Conservation (phyloP, 92 coral and sea anemone genomes). For the Paragorgia papillata region DNA sequence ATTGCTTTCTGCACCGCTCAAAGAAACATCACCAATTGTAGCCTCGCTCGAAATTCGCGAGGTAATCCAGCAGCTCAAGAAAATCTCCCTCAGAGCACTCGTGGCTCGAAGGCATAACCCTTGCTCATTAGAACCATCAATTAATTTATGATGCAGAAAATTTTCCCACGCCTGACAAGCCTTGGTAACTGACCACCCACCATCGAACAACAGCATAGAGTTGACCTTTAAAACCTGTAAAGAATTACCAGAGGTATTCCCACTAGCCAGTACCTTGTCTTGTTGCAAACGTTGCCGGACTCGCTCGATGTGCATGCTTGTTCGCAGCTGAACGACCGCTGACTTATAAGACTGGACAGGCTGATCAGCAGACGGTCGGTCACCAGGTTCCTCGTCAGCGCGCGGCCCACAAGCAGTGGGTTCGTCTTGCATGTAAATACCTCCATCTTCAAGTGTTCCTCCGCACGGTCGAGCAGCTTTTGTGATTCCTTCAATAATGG, state of each 20-base stretch:
- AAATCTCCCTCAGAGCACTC: slow-evolving; percentile 69
- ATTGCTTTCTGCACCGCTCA: neutral
- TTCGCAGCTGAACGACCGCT: slow-evolving; percentile 84
- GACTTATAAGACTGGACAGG: slow-evolving; percentile 38
- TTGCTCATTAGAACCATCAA: slow-evolving; percentile 43
- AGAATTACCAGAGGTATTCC: slow-evolving; percentile 63
- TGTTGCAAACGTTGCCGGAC: slow-evolving; percentile 68
- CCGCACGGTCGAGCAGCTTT: slow-evolving; percentile 91
- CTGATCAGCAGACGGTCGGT: slow-evolving; percentile 23
- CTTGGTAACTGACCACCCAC: slow-evolving; percentile 64
- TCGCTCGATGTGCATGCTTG: slow-evolving; percentile 80
- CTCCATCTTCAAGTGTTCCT: slow-evolving; percentile 38
- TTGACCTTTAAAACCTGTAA: slow-evolving; percentile 81
- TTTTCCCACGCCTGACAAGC: slow-evolving; percentile 87
- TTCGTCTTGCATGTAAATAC: slow-evolving; percentile 20
- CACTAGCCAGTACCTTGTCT: slow-evolving; percentile 28
- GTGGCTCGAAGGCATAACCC: slow-evolving; percentile 47
- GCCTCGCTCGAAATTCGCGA: slow-evolving; percentile 2
- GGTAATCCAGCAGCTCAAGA: slow-evolving; percentile 65
- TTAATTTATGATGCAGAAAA: slow-evolving; percentile 64
- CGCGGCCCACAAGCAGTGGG: neutral
- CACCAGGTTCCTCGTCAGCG: slow-evolving; percentile 9
- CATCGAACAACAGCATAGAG: slow-evolving; percentile 82
- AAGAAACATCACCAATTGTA: neutral
- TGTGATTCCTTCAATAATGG: slow-evolving; percentile 68